Percentiles rank a stretch among this genome's conserved stretches.
These are phyloP conservation scores for Hypomecis punctinalis DNA, from an alignment of 2,888 invertebrate species.

Conservation along the genomic window DNA sequence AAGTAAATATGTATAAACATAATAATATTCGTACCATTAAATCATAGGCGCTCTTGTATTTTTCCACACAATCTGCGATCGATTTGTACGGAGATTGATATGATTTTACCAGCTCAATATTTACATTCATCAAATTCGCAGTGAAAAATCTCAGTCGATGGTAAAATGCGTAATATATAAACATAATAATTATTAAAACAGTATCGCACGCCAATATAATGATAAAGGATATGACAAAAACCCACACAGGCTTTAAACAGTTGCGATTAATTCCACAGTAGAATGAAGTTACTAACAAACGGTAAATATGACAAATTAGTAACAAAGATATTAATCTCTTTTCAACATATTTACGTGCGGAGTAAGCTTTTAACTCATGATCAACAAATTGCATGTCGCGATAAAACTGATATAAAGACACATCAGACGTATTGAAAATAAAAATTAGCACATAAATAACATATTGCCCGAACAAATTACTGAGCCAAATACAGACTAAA, in stretches of 20 bases:
- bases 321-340: not conserved
- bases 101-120: not conserved
- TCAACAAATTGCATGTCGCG: not conserved
- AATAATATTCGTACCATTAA: not conserved
- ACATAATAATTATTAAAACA: not conserved
- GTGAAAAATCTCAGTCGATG: not conserved
- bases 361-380: not conserved
- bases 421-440: not conserved
- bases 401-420: conserved; percentile 5
- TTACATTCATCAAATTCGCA: not conserved
- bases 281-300: not conserved
- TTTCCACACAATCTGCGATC: conserved; percentile 3
- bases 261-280: not conserved
- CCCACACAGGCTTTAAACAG: not conserved
- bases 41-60: not conserved
- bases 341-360: too few species aligned
- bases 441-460: not conserved
- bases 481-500: not conserved
- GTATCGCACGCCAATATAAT: not conserved
- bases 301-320: not conserved
- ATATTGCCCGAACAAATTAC: not conserved
- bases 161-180: not conserved
- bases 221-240: not conserved
- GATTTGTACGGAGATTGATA: not conserved
- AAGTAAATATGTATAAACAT: too few species aligned